Conservation (phyloP, 2,888 invertebrate genomes). For the Papilio protenor region DNA sequence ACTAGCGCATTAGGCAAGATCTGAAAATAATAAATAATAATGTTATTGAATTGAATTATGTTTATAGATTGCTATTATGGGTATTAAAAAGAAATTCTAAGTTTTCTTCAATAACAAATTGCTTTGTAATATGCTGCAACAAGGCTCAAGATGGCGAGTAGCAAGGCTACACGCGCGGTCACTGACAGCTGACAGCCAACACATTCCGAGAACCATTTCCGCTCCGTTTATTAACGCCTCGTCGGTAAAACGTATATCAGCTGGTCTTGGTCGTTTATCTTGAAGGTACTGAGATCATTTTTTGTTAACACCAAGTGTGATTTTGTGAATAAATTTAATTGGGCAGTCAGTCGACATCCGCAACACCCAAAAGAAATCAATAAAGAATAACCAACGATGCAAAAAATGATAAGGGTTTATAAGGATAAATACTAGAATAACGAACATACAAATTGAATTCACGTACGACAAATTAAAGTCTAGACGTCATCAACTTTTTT, state of each 20-base stretch:
- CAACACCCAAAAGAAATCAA: background rate
- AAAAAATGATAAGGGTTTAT: background rate
- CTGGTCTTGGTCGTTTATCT: conserved; percentile 5
- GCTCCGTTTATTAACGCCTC: conserved; percentile 55
- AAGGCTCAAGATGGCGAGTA: conserved; percentile 24
- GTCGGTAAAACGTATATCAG: conserved; percentile 43
- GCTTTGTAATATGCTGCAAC: conserved; percentile 23
- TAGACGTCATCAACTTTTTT: background rate
- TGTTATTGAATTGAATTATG: background rate
- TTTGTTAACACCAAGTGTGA: conserved; percentile 18
- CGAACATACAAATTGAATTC: background rate
- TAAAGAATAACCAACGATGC: background rate
- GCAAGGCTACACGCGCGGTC: conserved; percentile 68
- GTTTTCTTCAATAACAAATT: conserved; percentile 41
- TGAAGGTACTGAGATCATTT: conserved; percentile 20
- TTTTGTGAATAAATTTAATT: background rate
- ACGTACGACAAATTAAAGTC: background rate
- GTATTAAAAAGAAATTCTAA: background rate
- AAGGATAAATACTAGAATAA: background rate
- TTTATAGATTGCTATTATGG: background rate
- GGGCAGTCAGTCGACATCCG: background rate
- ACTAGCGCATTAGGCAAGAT: conserved; percentile 66
- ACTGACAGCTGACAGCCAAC: conserved; percentile 61
- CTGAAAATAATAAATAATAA: conserved; percentile 60
- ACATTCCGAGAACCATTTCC: conserved; percentile 54